Base-by-base conservation (phyloP, 2,797 vertebrate species). In the Decapterus maruadsi region DNA sequence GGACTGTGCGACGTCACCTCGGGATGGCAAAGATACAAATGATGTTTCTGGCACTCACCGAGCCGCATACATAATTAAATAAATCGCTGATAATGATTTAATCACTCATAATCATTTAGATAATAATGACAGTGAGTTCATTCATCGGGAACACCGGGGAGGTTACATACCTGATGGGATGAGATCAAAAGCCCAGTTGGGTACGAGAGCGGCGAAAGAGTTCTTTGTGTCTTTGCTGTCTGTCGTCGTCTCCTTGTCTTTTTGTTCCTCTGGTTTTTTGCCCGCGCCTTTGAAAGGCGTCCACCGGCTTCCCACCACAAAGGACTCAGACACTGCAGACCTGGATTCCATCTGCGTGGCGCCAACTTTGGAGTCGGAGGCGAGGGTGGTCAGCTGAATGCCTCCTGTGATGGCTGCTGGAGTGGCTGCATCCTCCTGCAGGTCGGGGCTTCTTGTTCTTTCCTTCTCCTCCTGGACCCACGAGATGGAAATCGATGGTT, bases 151-250 rank as follows among this genome's bases (percentile, higher is more conserved):
- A 73, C 36, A 73, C 20, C 5, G n/a, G 29, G 20, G 17, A 74
- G 68, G 48, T 77, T 63, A 76, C 92, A 1, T 92, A 96, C 95
- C 95, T 93, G 94, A 87, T 43, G 91, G 87, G 62, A 84, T 72
- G 46, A 92, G 82, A 48, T 79, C 89, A 31, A 92, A 91, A 46
- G 87, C 82, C 90, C 90, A 91, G 80, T 78, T 89, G 66, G 92
- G 86, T 16, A 77, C 57, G 1, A 91, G 45, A 5, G 90, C 65
- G 22, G 79, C 90, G 45, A 91, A 90, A 2, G 82, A 85, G 74
- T 91, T 90, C 77, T 42, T 85, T 38, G 67, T 16, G 12, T 75
- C 82, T 66, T 87, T 81, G 20, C 26, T 82, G 61, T 85, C 88
- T 8, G 80, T 72, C 2, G 80, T 72, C 2, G 78, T 78, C 57